Conservation (phyloP, 2,888 invertebrate species). For the Coenonympha glycerion region DNA sequence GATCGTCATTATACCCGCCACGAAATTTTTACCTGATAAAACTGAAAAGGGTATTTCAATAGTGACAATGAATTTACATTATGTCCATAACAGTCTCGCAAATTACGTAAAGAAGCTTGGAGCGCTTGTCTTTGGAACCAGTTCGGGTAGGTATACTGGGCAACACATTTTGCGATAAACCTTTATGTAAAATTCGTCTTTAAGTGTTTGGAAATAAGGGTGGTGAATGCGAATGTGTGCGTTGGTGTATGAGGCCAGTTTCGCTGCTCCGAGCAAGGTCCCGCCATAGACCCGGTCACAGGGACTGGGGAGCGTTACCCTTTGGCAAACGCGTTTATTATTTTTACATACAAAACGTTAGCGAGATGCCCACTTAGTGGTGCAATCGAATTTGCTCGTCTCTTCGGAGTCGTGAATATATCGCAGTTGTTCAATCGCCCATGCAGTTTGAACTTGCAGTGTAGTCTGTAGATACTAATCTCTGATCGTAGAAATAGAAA, state of each 20-base stretch:
- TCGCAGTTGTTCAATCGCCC: neutral
- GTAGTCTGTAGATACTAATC: conserved; percentile 3
- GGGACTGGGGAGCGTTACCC: conserved; percentile 34
- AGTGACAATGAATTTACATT: conserved; percentile 30
- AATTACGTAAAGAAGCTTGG: conserved; percentile 46
- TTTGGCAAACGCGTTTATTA: conserved; percentile 31
- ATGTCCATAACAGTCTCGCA: conserved; percentile 35
- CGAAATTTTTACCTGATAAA: conserved; percentile 17
- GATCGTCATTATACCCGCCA: conserved; percentile 1
- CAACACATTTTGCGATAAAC: conserved; percentile 4
- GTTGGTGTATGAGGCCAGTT: conserved; percentile 47
- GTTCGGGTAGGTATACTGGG: conserved; percentile 33
- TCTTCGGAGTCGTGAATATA: conserved; percentile 17
- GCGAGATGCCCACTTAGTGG: conserved; percentile 13
- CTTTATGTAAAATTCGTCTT: conserved; percentile 4
- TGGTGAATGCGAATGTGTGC: neutral
- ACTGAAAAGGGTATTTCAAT: conserved; percentile 19
- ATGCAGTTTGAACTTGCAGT: neutral
- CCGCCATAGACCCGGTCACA: conserved; percentile 44
- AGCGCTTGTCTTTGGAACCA: conserved; percentile 48
- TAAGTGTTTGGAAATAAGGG: conserved; percentile 8
- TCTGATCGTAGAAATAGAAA: conserved; percentile 3
- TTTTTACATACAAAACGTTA: conserved; percentile 32
- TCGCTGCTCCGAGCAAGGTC: conserved; percentile 58
- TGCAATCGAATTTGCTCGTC: conserved; percentile 22